Evolutionary conservation across 2,113 vertebrate genomes (phyloP), one percentile per base, ranked within the genome.

Genomic region (Jacana jacana): DNA sequence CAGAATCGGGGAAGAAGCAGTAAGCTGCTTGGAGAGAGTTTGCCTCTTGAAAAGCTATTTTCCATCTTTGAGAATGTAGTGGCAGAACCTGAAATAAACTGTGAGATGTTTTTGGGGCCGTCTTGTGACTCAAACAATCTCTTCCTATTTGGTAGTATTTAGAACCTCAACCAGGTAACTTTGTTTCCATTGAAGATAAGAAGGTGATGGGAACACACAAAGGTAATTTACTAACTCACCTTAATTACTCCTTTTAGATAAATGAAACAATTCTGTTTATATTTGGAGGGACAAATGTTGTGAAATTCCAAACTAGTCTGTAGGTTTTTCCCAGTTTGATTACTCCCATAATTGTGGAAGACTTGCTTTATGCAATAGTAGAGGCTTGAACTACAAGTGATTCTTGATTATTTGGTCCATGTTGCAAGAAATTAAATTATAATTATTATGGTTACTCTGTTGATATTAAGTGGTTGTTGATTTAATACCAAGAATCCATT

Each of bases 131-230:
- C 86, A 71, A 51, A 89, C 69, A 65, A 19, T 65, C 33, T 88
- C 57, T 89, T 87, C 44, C 27, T 95, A 7, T 89, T 91, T 95
- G 64, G 20, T 91, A 99, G 99, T 99, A 99, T 94, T 95, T 99
- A 55, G 98, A 99, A 72, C 98, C 99, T 37, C 98, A 97, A 46
- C 99, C 99, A 9, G 99, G 99, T 22, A 98, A 98, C 70, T 99
- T 99, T 86, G 97, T 99, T 79, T 99, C 99, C 30, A 95, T 99
- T 71, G 99, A 99, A 96, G 99, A 99, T 83, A 98, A 97, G 58
- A 98, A 89, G 31, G 96, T 99, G 37, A 97, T 99, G 98, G 99
- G 99, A 64, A 97, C 95, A 39, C 99, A 99, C 80, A 98, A 98
- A 98, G 99, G 99, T 99, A 95, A 95, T 91, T 40, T 13, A 0